Evolutionary conservation across 2,113 vertebrate species (phyloP).

Genomic region (Ptychochromis oligacanthus): DNA sequence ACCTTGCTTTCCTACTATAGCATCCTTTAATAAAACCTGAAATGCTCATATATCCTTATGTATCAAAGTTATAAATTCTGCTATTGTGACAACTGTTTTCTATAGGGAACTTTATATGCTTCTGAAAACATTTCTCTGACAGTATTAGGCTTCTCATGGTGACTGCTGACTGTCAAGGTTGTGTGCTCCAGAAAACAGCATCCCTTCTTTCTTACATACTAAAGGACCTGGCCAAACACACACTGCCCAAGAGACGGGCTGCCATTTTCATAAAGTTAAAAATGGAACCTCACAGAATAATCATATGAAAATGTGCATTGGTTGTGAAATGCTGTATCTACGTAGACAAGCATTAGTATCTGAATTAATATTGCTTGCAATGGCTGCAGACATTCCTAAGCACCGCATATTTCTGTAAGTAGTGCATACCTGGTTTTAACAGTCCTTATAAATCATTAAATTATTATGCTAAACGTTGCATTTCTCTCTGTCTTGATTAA

Average conservation of each 20-base stretch:
- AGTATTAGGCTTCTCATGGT: conserved; percentile 8
- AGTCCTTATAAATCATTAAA: conserved; percentile 3
- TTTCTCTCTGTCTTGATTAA: background rate
- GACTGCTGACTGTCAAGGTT: conserved; percentile 27
- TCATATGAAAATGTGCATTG: background rate
- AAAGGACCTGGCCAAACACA: conserved; percentile 18
- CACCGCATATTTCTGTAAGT: background rate
- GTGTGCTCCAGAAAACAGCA: conserved; percentile 35
- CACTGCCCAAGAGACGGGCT: conserved; percentile 30
- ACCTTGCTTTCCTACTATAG: background rate
- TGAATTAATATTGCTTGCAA: background rate
- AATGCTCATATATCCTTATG: background rate
- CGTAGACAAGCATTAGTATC: background rate
- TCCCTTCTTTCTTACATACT: conserved; percentile 56
- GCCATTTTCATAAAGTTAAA: conserved; percentile 38
- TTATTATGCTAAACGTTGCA: background rate
- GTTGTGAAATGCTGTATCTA: background rate
- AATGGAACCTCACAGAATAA: background rate
- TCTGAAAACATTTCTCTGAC: background rate
- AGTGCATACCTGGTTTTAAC: background rate
- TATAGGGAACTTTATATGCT: background rate
- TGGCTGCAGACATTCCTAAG: background rate
- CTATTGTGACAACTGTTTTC: background rate
- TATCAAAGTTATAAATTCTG: background rate
- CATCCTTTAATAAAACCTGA: background rate